Base-by-base conservation (phyloP, 1,140 invertebrate species). In the Drosophila saltans region DNA sequence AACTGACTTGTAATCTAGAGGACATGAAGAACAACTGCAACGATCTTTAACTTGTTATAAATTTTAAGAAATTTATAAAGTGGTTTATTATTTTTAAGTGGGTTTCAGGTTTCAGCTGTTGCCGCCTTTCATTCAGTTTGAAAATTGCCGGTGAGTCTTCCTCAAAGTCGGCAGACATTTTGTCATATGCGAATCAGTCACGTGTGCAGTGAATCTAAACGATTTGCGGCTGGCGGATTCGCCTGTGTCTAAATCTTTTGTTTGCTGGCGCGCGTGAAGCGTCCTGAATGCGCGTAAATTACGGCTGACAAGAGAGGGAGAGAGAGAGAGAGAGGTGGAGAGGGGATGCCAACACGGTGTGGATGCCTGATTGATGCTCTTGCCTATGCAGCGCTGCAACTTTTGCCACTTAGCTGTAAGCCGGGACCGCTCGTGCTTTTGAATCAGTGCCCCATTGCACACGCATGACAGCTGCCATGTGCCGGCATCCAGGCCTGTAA, bases 381-480 rank as follows among this genome's bases (percentile, higher is more conserved):
- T 68, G 78, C 66, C 66, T 66, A 69, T 72, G 68, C 61, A 64
- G 68, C 67, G 55, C 57, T 82, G 77, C 80, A 86, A 82, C 72
- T 83, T 80, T 88, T 66, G 80, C 76, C 66, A 77, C 71, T 82
- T 81, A 61, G 60, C 62, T 61, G 45, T 69, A 73, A 80, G 76
- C 69, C 69, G 71, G 45, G 67, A 30, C 67, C 66, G 57, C 78
- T 39, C 8, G 56, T 56, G 59, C 71, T 36, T 43, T 62, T 64
- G 52, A 80, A 78, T 76, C 74, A 75, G 68, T 69, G 75, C 45
- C 64, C 73, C 70, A 70, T 58, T 57, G 63, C 67, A 64, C 66
- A 89, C 83, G 78, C 83, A 88, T 88, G 83, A 84, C 83, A 88
- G 83, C 84, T 89, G 83, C 83, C 84, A 88, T 78, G 72, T 79